Base-by-base conservation (phyloP, 23 tunicate genomes). In the Botrylloides violaceus region DNA sequence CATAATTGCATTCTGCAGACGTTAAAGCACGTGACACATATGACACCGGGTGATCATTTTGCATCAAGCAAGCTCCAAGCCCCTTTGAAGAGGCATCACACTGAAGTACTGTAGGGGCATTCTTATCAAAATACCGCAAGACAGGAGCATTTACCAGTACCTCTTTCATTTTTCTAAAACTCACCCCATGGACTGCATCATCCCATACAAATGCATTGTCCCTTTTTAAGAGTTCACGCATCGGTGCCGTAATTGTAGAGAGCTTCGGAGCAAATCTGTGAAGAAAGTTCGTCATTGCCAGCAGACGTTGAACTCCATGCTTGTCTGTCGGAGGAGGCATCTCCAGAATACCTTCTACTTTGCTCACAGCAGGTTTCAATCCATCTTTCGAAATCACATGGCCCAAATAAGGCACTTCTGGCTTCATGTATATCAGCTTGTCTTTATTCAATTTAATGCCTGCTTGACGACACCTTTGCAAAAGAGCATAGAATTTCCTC, bases 31-130 rank as follows among this genome's bases (percentile, higher is more conserved):
- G 25, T 6, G 81, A 76, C 3, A 61, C 74, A 25, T 22, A 76
- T 4, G 81, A 72, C 37, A 76, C 43, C 2, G 81, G 81, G 64
- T 65, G 33, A 19, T 30, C 29, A 5, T 76, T 58, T 77, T 65
- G 82, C 29, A 65, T 3, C 2, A 65, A n/a, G 31, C 64, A 50
- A n/a, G 75, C 82, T 29, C 75, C 75, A 20, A 77, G 50, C 1
- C 82, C 82, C 50, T 27, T 22, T 50, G 66, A 62, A 2, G 75
- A 77, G 32, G 82, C 75, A 66, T 77, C 75, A 50, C 65, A 66
- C 32, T 65, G 72, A 19, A 66, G 18, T 28, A 34, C 55, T 50
- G 55, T 64, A 23, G 82, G 82, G 33, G 66, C 66, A 22, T 66
- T 29, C 7, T 65, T 64, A 66, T 4, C 5, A 58, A 23, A 58